Percentiles rank a stretch among this genome's conserved stretches.
Conservation (phyloP, 2,888 invertebrate species). For the Drosophila anomalipes region DNA sequence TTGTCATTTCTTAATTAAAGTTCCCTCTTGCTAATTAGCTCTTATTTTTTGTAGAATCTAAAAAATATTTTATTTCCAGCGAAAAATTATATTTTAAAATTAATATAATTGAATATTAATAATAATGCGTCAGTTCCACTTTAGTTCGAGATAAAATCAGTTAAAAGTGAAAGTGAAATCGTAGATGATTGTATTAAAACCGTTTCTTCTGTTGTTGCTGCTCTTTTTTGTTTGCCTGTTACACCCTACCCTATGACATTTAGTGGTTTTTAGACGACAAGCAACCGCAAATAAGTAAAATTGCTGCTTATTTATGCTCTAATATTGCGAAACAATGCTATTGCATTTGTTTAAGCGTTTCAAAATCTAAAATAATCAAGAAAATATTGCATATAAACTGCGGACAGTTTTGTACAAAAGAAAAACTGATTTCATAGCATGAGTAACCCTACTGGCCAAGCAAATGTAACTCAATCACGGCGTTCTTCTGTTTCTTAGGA, state of each 20-base stretch:
- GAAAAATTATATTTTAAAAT: not conserved
- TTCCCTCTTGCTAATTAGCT: not conserved
- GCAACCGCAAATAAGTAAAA: not conserved
- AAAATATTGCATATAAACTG: not conserved
- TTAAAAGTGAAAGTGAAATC: constrained; percentile 8
- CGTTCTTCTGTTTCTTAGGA: constrained; percentile 51
- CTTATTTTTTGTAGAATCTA: not conserved
- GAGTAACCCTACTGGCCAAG: constrained; percentile 53
- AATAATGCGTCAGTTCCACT: not conserved
- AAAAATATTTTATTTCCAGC: not conserved
- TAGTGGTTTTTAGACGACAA: not conserved
- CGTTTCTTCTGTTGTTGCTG: not conserved
- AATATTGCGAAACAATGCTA: not conserved
- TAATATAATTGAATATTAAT: not conserved
- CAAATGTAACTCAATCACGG: constrained; percentile 51
- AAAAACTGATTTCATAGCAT: constrained; percentile 27
- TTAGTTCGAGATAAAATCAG: not conserved
- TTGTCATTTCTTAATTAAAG: not conserved
- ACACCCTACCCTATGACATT: constrained; percentile 5
- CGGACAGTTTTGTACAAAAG: not conserved
- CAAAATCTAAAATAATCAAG: not conserved
- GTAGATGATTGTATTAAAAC: not conserved
- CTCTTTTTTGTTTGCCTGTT: not conserved
- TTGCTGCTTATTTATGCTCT: not conserved
- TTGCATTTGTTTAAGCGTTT: not conserved